Base-by-base conservation (phyloP, 2,888 invertebrate genomes). In the Eretmocerus hayati region DNA sequence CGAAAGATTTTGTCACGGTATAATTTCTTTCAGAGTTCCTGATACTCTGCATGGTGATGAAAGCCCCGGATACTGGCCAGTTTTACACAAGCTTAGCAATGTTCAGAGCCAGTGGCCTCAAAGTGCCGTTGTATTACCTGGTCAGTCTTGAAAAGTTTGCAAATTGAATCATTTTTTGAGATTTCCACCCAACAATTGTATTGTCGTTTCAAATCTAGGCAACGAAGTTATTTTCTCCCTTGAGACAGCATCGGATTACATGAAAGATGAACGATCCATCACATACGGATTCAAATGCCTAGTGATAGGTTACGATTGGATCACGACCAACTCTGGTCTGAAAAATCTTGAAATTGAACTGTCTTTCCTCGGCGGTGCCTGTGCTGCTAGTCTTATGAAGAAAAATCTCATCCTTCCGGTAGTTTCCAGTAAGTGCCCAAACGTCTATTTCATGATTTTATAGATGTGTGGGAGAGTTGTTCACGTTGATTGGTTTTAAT, bases 231-330 rank as follows among this genome's bases (percentile, higher is more conserved):
- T 94, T 62, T 94, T 97, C 71, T 93, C 94, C 0, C 69, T 99
- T 65, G 96, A 97, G 75, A 95, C 96, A 0, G 91, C 95, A 0
- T 90, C 95, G 0, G 87, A 95, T 69, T 96, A 95, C 71, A 81
- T 92, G 53, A 90, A 90, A 63, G 91, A 92, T 72, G 93, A 90
- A 57, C 84, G 87, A 62, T 83, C 83, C 1, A 81, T 81, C 63
- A 83, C 83, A 53, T 91, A 81, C 68, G 88, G 80, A 59, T 95
- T 85, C 77, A 90, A 82, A 55, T 88, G 88, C 65, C 73, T 88
- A 23, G 84, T 87, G 46, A 81, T 87, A 64, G 94, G 85, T 53
- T 91, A 81, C 72, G 93, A 83, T 71, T 91, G 82, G 84, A 83
- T 78, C 72, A 76, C 72, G 66, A 77, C 69, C 65, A 63, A 76